phyloP scores from a whole-genome alignment of 2,797 vertebrate species.

The Trachurus trachurus region DNA sequence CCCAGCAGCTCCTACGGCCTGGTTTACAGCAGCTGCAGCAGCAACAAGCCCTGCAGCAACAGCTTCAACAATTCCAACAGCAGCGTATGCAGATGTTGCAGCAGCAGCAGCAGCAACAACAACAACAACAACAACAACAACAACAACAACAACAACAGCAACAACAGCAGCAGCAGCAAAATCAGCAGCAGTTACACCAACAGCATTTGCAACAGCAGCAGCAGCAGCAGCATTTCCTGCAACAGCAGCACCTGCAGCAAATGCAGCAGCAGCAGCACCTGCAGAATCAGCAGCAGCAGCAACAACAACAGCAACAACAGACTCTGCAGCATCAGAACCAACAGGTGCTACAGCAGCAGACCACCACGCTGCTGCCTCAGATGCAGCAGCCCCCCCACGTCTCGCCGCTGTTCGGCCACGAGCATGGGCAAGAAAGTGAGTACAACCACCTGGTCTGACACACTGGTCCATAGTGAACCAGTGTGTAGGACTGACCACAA shows the following conservation, averaged over 20 bases:
- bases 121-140: constrained; percentile 84
- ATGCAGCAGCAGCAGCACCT: constrained; percentile 79
- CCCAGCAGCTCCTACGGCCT: constrained; percentile 86
- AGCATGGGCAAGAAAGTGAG: constrained; percentile 94
- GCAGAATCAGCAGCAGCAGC: constrained; percentile 77
- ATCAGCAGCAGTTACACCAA: constrained; percentile 78
- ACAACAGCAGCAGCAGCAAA: constrained; percentile 83
- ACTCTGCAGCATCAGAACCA: constrained; percentile 73
- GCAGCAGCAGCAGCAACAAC: constrained; percentile 88
- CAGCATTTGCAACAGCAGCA: constrained; percentile 72
- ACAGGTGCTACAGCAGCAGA: constrained; percentile 75
- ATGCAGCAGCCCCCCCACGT: constrained; percentile 82
- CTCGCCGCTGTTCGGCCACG: constrained; percentile 93
- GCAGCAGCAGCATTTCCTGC: constrained; percentile 79
- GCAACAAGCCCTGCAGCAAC: constrained; percentile 87
- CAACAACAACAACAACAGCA: constrained; percentile 88
- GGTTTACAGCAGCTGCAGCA: constrained; percentile 88
- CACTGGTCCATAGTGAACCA: background rate
- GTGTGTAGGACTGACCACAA: background rate
- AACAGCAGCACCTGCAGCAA: constrained; percentile 72
- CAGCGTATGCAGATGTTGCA: constrained; percentile 75
- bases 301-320: constrained; percentile 66
- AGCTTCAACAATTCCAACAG: constrained; percentile 82
- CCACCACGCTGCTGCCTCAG: constrained; percentile 82
- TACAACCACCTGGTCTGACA: constrained; percentile 30